phyloP scores from a whole-genome alignment of 2,797 vertebrate species.

The Aplochiton taeniatus region DNA sequence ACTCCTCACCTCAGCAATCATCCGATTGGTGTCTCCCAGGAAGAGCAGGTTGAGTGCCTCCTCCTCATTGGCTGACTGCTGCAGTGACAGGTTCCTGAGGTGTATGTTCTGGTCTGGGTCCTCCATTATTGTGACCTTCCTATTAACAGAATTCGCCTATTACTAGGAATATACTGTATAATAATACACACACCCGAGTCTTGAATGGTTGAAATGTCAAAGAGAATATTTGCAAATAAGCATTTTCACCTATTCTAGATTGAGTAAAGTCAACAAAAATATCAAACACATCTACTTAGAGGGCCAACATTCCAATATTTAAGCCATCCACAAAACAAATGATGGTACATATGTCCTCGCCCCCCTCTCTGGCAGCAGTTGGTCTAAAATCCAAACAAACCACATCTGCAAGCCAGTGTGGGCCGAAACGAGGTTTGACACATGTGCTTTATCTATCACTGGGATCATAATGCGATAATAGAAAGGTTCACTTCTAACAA shows the following conservation, averaged over 20 bases:
- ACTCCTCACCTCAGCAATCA: conserved; percentile 91
- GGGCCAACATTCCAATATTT: conserved; percentile 22
- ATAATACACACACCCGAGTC: no score
- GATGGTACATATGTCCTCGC: conserved; percentile 39
- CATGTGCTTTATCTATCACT: conserved; percentile 37
- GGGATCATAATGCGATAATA: conserved; percentile 52
- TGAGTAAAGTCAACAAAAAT: no score
- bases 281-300: not conserved
- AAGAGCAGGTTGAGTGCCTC: conserved; percentile 95
- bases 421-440: conserved; percentile 31
- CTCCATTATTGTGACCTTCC: conserved; percentile 91
- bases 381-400: conserved; percentile 48
- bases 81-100: conserved; percentile 92
- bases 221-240: no score
- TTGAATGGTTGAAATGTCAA: no score
- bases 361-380: conserved; percentile 19
- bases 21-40: conserved; percentile 95
- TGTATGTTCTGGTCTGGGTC: conserved; percentile 95
- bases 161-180: no score
- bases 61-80: conserved; percentile 87
- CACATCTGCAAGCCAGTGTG: conserved; percentile 47
- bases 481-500: conserved; percentile 47
- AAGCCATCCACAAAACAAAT: conserved; percentile 40
- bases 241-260: no score
- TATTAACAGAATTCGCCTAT: conserved; percentile 45